Percentiles rank a stretch among this genome's conserved stretches.
phyloP scores from a whole-genome alignment of 1,140 invertebrate species.

The Samia ricini region DNA sequence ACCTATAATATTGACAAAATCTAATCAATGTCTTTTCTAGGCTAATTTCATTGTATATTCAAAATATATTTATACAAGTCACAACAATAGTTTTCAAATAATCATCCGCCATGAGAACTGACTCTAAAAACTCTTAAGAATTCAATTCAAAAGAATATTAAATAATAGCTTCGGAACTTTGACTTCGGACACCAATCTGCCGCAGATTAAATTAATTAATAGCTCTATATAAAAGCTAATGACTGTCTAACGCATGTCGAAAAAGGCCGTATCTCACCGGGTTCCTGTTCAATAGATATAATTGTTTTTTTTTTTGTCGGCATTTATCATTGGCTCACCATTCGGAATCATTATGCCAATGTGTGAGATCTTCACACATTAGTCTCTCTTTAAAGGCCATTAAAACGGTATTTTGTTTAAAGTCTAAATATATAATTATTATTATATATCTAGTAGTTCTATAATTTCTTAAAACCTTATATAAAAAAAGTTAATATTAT shows the following conservation, averaged over 20 bases:
- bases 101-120: background rate
- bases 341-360: conserved; percentile 32
- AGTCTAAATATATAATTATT: background rate
- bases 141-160: background rate
- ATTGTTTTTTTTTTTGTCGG: conserved; percentile 47
- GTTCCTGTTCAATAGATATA: conserved; percentile 32
- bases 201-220: conserved; percentile 43
- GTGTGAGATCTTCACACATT: conserved; percentile 38
- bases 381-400: conserved; percentile 42
- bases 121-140: background rate
- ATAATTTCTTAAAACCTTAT: background rate
- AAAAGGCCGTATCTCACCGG: conserved; percentile 19
- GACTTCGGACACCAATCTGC: conserved; percentile 23
- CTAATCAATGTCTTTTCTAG: background rate
- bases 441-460: background rate
- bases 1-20: no score
- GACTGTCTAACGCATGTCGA: conserved; percentile 41
- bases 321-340: conserved; percentile 31
- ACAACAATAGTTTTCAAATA: background rate
- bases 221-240: conserved; percentile 34
- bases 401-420: conserved; percentile 20
- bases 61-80: background rate
- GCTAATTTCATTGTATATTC: background rate
- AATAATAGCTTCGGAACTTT: background rate
- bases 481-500: background rate